Evolutionary conservation across 2,888 invertebrate genomes (phyloP), one percentile per base, ranked within the genome.

Genomic region (Helicoverpa assulta): DNA sequence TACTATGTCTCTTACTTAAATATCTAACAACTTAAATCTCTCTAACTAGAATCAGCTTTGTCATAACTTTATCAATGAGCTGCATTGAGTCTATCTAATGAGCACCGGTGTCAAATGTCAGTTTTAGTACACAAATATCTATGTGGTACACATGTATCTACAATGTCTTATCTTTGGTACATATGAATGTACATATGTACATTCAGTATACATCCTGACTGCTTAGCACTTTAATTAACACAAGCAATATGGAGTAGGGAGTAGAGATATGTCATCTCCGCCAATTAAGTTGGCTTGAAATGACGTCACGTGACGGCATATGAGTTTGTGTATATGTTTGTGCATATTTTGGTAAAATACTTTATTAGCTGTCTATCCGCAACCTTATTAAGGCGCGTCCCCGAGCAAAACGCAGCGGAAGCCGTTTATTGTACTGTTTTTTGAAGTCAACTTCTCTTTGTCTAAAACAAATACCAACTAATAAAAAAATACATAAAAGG

Each of bases 201-300:
- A 26, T 26, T 18, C 19, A 8, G 6, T 40, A 18, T 12, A 16
- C 14, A 33, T 18, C 33, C 52, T 19, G 10, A 19, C 10, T 56
- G n/a, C 33, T 73, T 56, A 18, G 29, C 19, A n/a, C 66, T 19
- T 21, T 57, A 52, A 72, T 74, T 74, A 59, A 60, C 59, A 73
- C 68, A 56, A 60, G 75, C 55, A 67, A 73, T 74, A 60, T 75
- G 56, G 16, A 47, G 59, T 19, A 29, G 43, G 60, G 26, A 67
- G 57, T 10, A 10, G 33, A 47, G 26, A 26, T 26, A 26, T 26
- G 52, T 59, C 68, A 67, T 67, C 75, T 67, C 58, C 75, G 75
- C 43, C 75, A 59, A 74, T 72, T 74, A 74, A 43, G 55, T 3
- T 33, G 43, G 54, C 40, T 43, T 47, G 10, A 51, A 56, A 67